Conservation (phyloP, 2,888 invertebrate species). For the Trimorus sp. region DNA sequence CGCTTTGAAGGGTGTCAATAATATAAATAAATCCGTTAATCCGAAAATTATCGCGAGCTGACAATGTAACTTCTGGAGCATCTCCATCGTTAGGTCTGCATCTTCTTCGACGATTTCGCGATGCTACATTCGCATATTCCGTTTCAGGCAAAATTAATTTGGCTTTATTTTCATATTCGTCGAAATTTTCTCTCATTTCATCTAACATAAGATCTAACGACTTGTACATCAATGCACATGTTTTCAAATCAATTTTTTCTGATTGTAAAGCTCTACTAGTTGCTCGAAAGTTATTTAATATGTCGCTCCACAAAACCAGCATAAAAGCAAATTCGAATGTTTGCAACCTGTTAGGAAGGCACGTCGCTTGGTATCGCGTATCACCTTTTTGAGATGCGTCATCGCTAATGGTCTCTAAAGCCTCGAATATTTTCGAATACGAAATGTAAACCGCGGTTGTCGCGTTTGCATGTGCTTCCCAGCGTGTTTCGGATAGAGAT, state of each 20-base stretch:
- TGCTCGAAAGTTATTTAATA: too few relatives aligned
- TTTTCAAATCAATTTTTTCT: too few relatives aligned
- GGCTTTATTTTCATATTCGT: constrained; percentile 29
- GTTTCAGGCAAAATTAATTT: constrained; percentile 37
- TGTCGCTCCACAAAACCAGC: too few relatives aligned
- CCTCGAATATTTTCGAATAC: constrained; percentile 30
- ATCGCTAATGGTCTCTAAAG: too few relatives aligned
- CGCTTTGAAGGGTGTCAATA: constrained; percentile 32
- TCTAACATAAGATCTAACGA: too few relatives aligned
- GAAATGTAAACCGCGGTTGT: constrained; percentile 17
- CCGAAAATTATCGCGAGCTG: constrained; percentile 33
- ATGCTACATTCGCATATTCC: constrained; percentile 25
- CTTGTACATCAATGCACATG: too few relatives aligned
- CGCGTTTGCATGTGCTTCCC: constrained; percentile 34
- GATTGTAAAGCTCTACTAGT: too few relatives aligned
- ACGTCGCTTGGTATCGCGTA: too few relatives aligned
- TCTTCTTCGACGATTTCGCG: constrained; percentile 24
- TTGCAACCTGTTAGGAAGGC: too few relatives aligned
- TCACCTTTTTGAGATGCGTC: too few relatives aligned
- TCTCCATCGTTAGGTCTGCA: constrained; percentile 38
- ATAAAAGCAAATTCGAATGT: too few relatives aligned
- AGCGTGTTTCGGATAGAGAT: constrained; percentile 30
- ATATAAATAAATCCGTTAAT: constrained; percentile 25
- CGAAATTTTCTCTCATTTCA: constrained; percentile 25
- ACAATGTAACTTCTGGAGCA: constrained; percentile 27